Conservation (phyloP, 1,140 invertebrate species). For the Nilaparvata lugens region DNA sequence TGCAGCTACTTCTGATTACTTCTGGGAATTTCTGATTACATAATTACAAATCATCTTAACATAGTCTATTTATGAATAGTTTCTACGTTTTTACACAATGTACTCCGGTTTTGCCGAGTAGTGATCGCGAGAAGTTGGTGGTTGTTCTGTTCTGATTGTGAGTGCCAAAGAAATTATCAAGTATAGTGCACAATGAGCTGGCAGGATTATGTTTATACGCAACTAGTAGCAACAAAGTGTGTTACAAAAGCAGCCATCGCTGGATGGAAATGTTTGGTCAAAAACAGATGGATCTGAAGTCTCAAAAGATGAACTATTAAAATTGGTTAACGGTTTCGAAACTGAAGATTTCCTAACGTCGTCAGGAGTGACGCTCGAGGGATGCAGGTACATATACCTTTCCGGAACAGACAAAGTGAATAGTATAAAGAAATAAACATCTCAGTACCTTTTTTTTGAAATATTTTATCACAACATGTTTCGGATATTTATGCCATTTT, state of each 20-base stretch:
- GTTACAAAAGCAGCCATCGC: constrained; percentile 88
- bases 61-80: no score
- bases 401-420: constrained; percentile 84
- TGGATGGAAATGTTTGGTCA: constrained; percentile 91
- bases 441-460: no score
- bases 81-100: no score
- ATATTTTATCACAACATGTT: no score
- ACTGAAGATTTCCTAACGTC: constrained; percentile 76
- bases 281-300: constrained; percentile 87
- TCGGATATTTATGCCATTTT: no score
- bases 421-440: no score
- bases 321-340: constrained; percentile 77
- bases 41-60: no score
- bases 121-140: constrained; percentile 17
- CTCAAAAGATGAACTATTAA: constrained; percentile 78
- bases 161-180: constrained; percentile 14
- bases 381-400: constrained; percentile 84
- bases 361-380: constrained; percentile 77
- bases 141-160: constrained; percentile 7
- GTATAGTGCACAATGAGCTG: constrained; percentile 69
- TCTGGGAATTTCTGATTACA: no score
- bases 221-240: constrained; percentile 86
- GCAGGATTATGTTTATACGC: constrained; percentile 97
- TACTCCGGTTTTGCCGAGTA: no score
- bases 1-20: no score